phyloP scores from a whole-genome alignment of 2,797 vertebrate species.

The Phrynocephalus vlangalii region DNA sequence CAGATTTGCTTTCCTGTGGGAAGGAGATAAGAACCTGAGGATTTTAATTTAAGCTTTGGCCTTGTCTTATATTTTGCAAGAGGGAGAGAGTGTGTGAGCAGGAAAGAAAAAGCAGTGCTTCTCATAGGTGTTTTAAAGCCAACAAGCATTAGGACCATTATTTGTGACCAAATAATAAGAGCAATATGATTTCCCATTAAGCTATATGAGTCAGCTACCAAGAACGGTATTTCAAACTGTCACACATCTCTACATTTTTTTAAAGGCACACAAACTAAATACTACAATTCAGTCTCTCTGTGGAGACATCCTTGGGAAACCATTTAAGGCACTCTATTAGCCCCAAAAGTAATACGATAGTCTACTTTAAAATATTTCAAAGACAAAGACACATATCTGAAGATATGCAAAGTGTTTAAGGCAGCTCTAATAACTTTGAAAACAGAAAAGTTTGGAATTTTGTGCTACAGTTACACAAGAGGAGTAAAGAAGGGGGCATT shows the following conservation, averaged over 20 bases:
- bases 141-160: conserved; percentile 79
- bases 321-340: neutral
- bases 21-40: conserved; percentile 94
- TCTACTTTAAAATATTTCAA: conserved; percentile 32
- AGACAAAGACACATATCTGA: conserved; percentile 52
- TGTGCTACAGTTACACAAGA: neutral
- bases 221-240: conserved; percentile 52
- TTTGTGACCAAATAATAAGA: conserved; percentile 78
- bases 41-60: conserved; percentile 90
- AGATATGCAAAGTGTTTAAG: neutral
- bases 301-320: conserved; percentile 1
- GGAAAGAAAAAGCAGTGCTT: conserved; percentile 54
- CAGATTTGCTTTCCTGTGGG: conserved; percentile 95
- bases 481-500: neutral
- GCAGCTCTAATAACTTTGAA: neutral
- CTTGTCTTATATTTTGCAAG: conserved; percentile 87
- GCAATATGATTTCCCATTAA: conserved; percentile 72
- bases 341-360: neutral
- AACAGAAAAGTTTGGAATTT: neutral
- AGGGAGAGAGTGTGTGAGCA: conserved; percentile 70
- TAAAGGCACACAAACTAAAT: conserved; percentile 40
- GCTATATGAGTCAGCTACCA: conserved; percentile 60
- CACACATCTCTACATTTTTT: conserved; percentile 45
- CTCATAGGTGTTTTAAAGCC: conserved; percentile 77
- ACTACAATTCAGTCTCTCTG: conserved; percentile 24